Base-by-base conservation (phyloP, 2,888 invertebrate species). In the Palloptera scutellata region DNA sequence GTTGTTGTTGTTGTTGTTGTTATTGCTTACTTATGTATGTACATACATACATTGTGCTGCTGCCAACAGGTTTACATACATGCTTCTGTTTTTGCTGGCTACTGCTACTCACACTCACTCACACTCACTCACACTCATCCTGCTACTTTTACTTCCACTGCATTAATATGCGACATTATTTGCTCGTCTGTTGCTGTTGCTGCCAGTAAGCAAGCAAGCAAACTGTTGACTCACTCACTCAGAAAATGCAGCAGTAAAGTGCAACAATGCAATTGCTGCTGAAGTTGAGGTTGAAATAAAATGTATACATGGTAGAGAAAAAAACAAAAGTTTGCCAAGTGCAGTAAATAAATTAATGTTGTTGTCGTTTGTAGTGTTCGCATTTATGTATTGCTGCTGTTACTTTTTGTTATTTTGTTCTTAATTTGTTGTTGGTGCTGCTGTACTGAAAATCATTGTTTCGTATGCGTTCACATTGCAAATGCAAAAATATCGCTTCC, bases 331-430 rank as follows among this genome's bases (percentile, higher is more conserved):
- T 4, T 62, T 42, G 54, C 42, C 45, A 60, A 63, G 63, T 63
- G 63, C 57, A 66, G 40, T 61, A 55, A 66, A 61, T 66, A 66
- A 61, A 61, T 67, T 62, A 67, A 67, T 62, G 59, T 48, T 53
- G 59, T 53, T 62, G 53, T 63, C 54, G 40, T 54, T 30, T 40
- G 19, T 15, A 15, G 51, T 17, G 15, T 53, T 30, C 20, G 43
- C 9, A 53, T 53, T 15, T 19, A 53, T 19, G 53, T 19, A 19
- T 53, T 6, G 11, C 48, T 53, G 19, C 15, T 19, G 19, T 53
- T 17, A 8, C 9, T 53, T 53, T 12, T 53, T 15, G 13, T 53
- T 53, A 12, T 40, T 12, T 15, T 57, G 4, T 30, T 40, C 5
- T 57, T 40, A 1, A 6, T 12, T 30, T 41, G 20, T 30, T 40